Evolutionary conservation across 2,113 vertebrate genomes (phyloP), one percentile per base, ranked within the genome.

Genomic region (Alligator mississippiensis): DNA sequence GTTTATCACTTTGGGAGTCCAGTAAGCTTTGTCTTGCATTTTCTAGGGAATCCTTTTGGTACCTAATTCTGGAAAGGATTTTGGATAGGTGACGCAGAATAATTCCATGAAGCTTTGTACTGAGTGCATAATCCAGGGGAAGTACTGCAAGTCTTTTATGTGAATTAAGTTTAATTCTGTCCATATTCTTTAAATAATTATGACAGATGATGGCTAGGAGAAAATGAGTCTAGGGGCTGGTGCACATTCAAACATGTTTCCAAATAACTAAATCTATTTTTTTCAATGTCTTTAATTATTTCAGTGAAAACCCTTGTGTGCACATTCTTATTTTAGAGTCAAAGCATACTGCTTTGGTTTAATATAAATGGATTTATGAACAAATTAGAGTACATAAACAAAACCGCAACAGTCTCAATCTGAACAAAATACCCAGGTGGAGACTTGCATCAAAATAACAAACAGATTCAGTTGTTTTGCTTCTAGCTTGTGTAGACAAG

Each of bases 391-490:
- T 72, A 27, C 63, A 87, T 38, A 47, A 9, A 47, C 47, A 47
- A 47, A 47, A 47, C 47, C 9, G 7, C 47, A 74, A 25, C 34
- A 24, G 22, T 34, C 34, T 60, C 91, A 80, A 81, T 63, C 82
- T 38, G 82, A 91, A 85, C 82, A 58, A 85, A 77, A 76, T 90
- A 79, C 82, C 90, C 80, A 6, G 34, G 63, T 3, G 4, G 2
- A 28, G 90, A 47, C 68, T 81, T 83, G 34, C 77, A 82, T 88
- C 90, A 18, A 68, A 72, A 74, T 25, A 91, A 90, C 89, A 55
- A 90, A 72, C 93, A n/a, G 82, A 4, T 81, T 77, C 82, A 80
- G 93, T 84, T 84, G 59, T 96, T 96, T 94, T 92, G 90, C 88
- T 92, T 94, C 93, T 88, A 93, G 88, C 90, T 94, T 21, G 77